These are phyloP conservation scores for Hydrophis major DNA, from an alignment of 2,797 vertebrate genomes.

Conservation along the genomic window DNA sequence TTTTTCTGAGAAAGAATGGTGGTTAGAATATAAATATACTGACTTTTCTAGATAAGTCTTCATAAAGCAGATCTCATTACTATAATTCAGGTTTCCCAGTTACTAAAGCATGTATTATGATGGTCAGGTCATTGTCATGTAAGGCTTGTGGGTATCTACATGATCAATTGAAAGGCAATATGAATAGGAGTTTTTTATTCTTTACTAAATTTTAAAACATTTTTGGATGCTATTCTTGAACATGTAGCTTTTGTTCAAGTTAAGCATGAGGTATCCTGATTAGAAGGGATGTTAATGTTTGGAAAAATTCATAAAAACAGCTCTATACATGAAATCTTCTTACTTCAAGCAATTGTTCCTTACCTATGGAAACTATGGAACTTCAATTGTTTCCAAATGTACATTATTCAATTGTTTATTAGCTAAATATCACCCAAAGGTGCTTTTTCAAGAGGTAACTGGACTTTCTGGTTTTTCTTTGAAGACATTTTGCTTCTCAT, in stretches of 20 bases:
- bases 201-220: not conserved
- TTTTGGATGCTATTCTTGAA: not conserved
- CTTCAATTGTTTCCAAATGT: not conserved
- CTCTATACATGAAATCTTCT: not conserved
- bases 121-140: not conserved
- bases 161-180: not conserved
- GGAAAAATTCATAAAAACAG: not conserved
- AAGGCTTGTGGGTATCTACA: not conserved
- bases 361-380: not conserved
- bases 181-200: not conserved
- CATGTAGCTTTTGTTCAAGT: not conserved
- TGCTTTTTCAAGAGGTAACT: too few species aligned
- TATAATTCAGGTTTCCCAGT: not conserved
- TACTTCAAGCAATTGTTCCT: not conserved
- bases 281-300: not conserved
- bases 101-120: not conserved
- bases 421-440: not conserved
- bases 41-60: not conserved
- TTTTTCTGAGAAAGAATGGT: not conserved
- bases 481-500: too few species aligned
- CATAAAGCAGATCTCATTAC: not conserved
- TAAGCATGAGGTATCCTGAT: not conserved
- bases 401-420: not conserved
- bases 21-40: not conserved
- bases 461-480: too few species aligned